Percentiles rank a stretch among this genome's conserved stretches.
These are phyloP conservation scores for Cataglyphis rosenhaueri DNA, from an alignment of 2,888 invertebrate species.

Conservation along the genomic window DNA sequence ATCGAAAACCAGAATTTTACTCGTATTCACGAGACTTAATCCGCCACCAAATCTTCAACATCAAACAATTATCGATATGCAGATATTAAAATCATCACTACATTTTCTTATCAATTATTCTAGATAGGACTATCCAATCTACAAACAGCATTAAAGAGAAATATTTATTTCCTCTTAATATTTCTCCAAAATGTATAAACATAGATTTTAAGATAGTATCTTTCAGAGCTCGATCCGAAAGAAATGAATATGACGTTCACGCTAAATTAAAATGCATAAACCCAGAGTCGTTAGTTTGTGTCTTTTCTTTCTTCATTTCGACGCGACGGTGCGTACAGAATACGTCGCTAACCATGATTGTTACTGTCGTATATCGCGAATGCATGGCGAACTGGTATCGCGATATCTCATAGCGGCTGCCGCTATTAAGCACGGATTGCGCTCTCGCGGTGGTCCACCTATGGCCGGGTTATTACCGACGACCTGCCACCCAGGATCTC, in stretches of 20 bases:
- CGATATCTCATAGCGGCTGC: slow-evolving; percentile 78
- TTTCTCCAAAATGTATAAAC: neutral
- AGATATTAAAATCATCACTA: neutral
- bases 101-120: neutral
- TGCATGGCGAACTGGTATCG: slow-evolving; percentile 73
- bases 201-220: neutral
- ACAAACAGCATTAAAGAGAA: neutral
- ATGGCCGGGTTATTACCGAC: slow-evolving; percentile 79
- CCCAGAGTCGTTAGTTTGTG: slow-evolving; percentile 7
- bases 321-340: slow-evolving; percentile 62
- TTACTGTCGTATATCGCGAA: slow-evolving; percentile 51
- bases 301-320: neutral
- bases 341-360: slow-evolving; percentile 54
- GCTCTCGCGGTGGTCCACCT: slow-evolving; percentile 82
- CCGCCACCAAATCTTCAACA: neutral
- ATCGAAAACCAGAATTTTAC: neutral
- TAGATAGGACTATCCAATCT: neutral
- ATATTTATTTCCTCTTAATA: neutral
- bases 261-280: slow-evolving; percentile 39
- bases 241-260: neutral
- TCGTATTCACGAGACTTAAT: neutral
- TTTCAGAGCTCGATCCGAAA: neutral
- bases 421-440: slow-evolving; percentile 80
- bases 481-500: slow-evolving; percentile 79
- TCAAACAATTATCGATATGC: neutral